Conservation (phyloP, 2,888 invertebrate species). For the Cryptophagus acutangulus region DNA sequence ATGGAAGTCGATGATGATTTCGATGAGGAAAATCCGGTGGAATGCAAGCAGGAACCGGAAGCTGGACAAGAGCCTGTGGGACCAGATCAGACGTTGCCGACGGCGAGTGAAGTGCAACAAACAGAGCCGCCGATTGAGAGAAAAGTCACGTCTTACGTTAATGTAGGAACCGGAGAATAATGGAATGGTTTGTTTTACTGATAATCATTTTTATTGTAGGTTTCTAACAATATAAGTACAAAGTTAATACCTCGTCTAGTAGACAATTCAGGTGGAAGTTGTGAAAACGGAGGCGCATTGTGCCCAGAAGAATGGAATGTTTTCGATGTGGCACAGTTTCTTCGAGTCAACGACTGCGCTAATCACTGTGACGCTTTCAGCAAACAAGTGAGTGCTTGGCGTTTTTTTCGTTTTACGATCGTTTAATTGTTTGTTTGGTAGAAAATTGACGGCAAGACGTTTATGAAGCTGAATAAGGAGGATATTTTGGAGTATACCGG, state of each 20-base stretch:
- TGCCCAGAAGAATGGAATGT: constrained; percentile 73
- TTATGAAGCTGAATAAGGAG: constrained; percentile 80
- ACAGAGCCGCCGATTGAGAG: constrained; percentile 52
- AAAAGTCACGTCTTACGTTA: constrained; percentile 60
- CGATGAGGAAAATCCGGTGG: constrained; percentile 25
- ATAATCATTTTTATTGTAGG: constrained; percentile 30
- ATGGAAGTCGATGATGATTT: constrained; percentile 15
- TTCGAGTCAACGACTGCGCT: constrained; percentile 80
- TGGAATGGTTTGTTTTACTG: constrained; percentile 21
- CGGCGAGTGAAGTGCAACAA: constrained; percentile 46
- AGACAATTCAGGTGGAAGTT: constrained; percentile 53
- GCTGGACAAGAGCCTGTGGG: constrained; percentile 54
- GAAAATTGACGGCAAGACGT: constrained; percentile 75
- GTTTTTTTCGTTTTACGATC: background rate
- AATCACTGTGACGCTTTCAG: constrained; percentile 65
- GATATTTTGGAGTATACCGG: constrained; percentile 84
- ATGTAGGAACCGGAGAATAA: constrained; percentile 45
- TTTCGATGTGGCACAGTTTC: constrained; percentile 82
- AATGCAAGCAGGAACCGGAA: constrained; percentile 50
- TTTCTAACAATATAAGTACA: constrained; percentile 45
- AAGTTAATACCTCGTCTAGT: constrained; percentile 63
- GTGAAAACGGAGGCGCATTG: constrained; percentile 54
- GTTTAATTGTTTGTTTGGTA: constrained; percentile 42
- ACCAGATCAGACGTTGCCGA: constrained; percentile 51
- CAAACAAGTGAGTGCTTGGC: constrained; percentile 44